Evolutionary conservation across 2,113 vertebrate species (phyloP), one percentile per base, ranked within the genome.

Genomic region (Prunella fulvescens): DNA sequence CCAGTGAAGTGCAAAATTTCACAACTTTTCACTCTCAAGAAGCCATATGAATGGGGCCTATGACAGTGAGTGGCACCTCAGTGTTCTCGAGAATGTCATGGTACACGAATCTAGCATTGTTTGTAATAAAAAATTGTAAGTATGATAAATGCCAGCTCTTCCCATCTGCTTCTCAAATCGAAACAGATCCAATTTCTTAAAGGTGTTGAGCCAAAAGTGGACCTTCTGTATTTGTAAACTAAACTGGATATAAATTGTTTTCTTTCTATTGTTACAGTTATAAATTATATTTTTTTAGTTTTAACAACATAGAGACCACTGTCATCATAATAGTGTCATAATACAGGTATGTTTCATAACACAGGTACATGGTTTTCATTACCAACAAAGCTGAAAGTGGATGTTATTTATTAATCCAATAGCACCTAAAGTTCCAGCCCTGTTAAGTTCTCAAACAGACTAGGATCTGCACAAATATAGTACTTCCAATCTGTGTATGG

Each of bases 121-220:
- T 91, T 79, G 35, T 57, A 91, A 87, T 40, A 95, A 92, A 92
- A 96, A 95, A 45, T 44, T 42, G 1, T 93, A 57, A 92, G 65
- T 67, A 86, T 51, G n/a, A 76, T 82, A 82, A 85, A 91, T 89
- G 87, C 81, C 95, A 97, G 54, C 66, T 95, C 61, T 91, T 89
- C 87, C 95, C 95, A 95, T 95, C 96, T 96, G 94, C 66, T 95
- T 54, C 57, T 90, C 42, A 92, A 80, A 91, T 93, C 9, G 11
- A 81, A 91, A 66, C 53, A 90, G 61, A 84, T 90, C 53, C 91
- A 90, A 15, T 77, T 96, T 91, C 86, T 89, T 89, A 80, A 87
- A 95, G 89, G 53, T 94, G 73, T 82, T 93, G 81, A 91, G 74
- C 84, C 86, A 95, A 92, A 86, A 93, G 57, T 95, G 94, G 81